Evolutionary conservation across 2,888 invertebrate genomes (phyloP).

Genomic region (Phyto melanocephala): DNA sequence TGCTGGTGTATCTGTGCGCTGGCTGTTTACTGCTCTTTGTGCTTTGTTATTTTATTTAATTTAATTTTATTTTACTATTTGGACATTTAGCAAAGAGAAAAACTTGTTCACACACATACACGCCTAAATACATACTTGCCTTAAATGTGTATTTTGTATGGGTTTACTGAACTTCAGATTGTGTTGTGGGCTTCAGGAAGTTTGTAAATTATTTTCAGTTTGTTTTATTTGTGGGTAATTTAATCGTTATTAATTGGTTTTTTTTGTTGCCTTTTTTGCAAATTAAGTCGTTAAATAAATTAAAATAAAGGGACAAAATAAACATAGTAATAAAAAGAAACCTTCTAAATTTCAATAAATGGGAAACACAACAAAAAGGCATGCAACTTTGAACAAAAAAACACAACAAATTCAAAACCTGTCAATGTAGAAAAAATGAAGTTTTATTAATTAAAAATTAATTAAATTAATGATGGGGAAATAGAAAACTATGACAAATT

Average conservation of each 20-base stretch:
- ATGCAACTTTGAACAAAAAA: too few relatives aligned
- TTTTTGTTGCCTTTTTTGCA: background rate
- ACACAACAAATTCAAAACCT: too few relatives aligned
- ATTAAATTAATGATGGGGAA: background rate
- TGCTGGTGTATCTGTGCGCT: background rate
- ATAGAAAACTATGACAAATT: background rate
- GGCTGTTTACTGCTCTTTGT: background rate
- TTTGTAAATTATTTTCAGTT: constrained; percentile 25
- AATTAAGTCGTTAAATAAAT: background rate
- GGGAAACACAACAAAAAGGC: too few relatives aligned
- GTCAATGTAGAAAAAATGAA: background rate
- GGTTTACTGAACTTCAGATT: background rate
- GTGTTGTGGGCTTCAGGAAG: constrained; percentile 45
- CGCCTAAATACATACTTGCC: background rate
- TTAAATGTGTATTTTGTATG: background rate
- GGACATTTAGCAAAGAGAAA: background rate
- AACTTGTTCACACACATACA: background rate
- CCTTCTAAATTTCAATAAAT: background rate
- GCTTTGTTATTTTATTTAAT: background rate
- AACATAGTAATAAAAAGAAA: background rate
- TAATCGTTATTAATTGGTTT: constrained; percentile 26
- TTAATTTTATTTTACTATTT: background rate
- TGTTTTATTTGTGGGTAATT: constrained; percentile 24
- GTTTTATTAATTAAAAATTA: background rate
- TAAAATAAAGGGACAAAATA: background rate